Conservation (phyloP, 2,888 invertebrate genomes). For the Agelastica alni region DNA sequence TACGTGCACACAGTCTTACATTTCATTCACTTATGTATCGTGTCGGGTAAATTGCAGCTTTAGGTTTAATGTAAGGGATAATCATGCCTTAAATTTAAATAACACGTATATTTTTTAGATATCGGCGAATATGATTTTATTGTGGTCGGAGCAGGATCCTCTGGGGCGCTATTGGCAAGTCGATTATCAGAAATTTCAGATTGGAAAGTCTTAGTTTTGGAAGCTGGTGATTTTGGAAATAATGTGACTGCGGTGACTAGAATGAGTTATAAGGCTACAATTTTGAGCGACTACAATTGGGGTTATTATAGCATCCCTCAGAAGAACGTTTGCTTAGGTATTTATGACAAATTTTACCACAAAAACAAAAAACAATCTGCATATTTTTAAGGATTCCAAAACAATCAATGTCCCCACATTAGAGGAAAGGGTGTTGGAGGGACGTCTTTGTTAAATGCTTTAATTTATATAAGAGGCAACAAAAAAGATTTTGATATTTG, state of each 20-base stretch:
- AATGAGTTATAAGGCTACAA: conserved; percentile 48
- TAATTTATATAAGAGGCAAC: conserved; percentile 59
- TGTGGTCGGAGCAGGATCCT: conserved; percentile 58
- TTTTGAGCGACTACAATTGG: conserved; percentile 55
- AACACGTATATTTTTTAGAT: conserved; percentile 27
- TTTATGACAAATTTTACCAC: no score
- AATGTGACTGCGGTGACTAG: conserved; percentile 53
- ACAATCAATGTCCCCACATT: conserved; percentile 50
- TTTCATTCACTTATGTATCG: no score
- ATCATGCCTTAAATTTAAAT: no score
- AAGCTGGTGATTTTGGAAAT: conserved; percentile 46
- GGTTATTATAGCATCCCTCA: conserved; percentile 43
- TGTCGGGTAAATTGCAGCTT: no score
- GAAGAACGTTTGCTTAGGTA: conserved; percentile 30
- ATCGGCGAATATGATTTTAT: conserved; percentile 54
- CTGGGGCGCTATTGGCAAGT: conserved; percentile 59
- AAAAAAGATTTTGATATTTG: conserved; percentile 57
- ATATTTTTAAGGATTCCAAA: conserved; percentile 38
- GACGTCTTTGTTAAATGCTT: conserved; percentile 56
- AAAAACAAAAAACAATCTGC: neutral
- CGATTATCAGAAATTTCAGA: conserved; percentile 56
- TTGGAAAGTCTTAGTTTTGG: conserved; percentile 49
- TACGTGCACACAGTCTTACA: no score
- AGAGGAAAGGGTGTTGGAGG: conserved; percentile 61
- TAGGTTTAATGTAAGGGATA: no score